phyloP scores from a whole-genome alignment of 30 jellyfish, hydroid and myxozoan species.

The Cassiopea andromeda region DNA sequence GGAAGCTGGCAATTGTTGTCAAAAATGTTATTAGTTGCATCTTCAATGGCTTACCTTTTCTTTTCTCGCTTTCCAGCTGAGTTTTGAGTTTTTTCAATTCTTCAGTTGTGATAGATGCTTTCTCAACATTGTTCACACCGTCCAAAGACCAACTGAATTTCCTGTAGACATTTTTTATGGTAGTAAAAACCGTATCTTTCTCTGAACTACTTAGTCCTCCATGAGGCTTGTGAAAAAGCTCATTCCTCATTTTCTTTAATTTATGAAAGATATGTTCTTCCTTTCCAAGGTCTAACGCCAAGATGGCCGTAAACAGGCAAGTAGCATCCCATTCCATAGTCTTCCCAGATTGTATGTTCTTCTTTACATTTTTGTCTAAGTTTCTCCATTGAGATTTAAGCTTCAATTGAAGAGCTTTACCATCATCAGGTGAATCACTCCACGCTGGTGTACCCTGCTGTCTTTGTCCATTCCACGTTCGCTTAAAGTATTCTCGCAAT shows the following conservation, averaged over 20 bases:
- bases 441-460: slow-evolving; percentile 1
- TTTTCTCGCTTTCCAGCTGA: slow-evolving; percentile 5
- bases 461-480: slow-evolving; percentile 11
- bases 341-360: slow-evolving; percentile 3
- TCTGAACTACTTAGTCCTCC: not conserved
- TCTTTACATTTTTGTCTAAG: not conserved
- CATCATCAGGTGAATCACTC: slow-evolving; percentile 25
- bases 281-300: not conserved
- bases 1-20: not conserved
- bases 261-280: not conserved
- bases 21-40: not conserved
- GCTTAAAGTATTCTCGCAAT: slow-evolving; percentile 11
- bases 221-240: not conserved
- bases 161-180: not conserved
- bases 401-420: not conserved
- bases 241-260: not conserved
- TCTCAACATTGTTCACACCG: not conserved
- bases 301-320: not conserved
- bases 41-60: not conserved
- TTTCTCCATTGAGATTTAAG: not conserved
- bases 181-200: not conserved
- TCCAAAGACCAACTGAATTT: not conserved
- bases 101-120: slow-evolving; percentile 2
- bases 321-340: slow-evolving; percentile 18
- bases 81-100: not conserved